phyloP scores from a whole-genome alignment of 2,113 vertebrate genomes.

The Myiozetetes cayanensis region DNA sequence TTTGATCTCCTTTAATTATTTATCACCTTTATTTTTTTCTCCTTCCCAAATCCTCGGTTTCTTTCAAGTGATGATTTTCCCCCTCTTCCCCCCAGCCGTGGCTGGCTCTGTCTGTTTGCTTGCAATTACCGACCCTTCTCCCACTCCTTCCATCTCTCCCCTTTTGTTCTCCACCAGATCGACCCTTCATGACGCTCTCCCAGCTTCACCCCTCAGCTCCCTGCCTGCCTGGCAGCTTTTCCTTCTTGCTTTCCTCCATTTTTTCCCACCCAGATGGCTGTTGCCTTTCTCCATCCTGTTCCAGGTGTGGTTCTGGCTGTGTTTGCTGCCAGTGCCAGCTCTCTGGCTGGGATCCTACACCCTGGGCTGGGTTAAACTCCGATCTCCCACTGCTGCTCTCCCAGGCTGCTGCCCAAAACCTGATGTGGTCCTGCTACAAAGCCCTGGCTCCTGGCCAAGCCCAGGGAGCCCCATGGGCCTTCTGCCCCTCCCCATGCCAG shows the following conservation, averaged over 20 bases:
- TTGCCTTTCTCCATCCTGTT: background rate
- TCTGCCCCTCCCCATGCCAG: background rate
- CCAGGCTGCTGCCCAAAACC: background rate
- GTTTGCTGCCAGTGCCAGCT: accelerated
- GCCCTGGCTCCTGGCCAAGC: background rate
- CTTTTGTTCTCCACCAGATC: conserved; percentile 30
- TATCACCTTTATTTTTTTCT: background rate
- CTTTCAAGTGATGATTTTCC: conserved; percentile 41
- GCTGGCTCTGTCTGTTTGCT: background rate
- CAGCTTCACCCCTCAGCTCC: background rate
- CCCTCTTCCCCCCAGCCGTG: background rate
- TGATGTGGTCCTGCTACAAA: accelerated
- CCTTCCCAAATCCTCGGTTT: background rate
- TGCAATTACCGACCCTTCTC: background rate
- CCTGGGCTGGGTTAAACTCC: background rate
- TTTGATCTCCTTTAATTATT: conserved; percentile 66
- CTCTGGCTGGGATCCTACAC: background rate
- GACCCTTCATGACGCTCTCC: background rate
- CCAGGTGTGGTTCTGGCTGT: background rate
- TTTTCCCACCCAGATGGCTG: accelerated
- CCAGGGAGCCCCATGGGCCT: background rate
- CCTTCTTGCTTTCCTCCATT: background rate
- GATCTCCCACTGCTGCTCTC: background rate
- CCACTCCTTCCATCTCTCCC: background rate
- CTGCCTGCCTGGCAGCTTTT: background rate